phyloP scores from a whole-genome alignment of 1,140 invertebrate species.

The Drosophila repletoides region DNA sequence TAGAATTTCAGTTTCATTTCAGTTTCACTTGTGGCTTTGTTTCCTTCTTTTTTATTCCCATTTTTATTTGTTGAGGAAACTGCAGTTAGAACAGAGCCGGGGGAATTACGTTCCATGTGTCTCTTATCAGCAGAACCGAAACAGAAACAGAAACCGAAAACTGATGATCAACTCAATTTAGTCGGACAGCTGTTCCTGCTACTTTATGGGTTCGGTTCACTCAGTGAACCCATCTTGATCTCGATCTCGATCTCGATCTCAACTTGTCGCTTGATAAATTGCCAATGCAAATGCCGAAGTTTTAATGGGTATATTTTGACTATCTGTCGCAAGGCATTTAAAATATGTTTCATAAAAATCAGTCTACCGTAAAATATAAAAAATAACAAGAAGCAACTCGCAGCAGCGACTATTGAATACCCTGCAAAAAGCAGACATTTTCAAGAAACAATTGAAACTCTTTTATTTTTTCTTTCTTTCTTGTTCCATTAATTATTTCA shows the following conservation, averaged over 20 bases:
- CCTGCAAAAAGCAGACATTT: not conserved
- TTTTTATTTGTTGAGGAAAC: not conserved
- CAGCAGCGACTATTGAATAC: not conserved
- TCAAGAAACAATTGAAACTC: not conserved
- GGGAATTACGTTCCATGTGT: conserved; percentile 11
- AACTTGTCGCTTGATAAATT: conserved; percentile 39
- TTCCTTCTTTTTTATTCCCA: conserved; percentile 6
- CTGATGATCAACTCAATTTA: conserved; percentile 39
- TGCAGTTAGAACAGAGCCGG: not conserved
- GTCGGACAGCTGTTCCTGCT: conserved; percentile 8
- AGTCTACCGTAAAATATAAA: conserved; percentile 38
- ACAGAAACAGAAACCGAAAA: conserved; percentile 14
- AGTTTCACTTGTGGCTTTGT: conserved; percentile 37
- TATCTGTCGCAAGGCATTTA: conserved; percentile 6
- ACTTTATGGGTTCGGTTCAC: conserved; percentile 17
- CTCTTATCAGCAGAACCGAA: conserved; percentile 42
- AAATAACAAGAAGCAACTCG: not conserved
- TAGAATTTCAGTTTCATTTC: conserved; percentile 39
- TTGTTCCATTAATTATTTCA: too few species aligned
- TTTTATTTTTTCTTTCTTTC: too few species aligned
- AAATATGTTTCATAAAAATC: conserved; percentile 45
- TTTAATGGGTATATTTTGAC: conserved; percentile 3
- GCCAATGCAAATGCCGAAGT: conserved; percentile 14
- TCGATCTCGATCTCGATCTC: conserved; percentile 31
- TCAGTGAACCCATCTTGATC: conserved; percentile 23